Evolutionary conservation across 2,113 vertebrate genomes (phyloP), one percentile per base, ranked within the genome.

Genomic region (Eretmochelys imbricata): DNA sequence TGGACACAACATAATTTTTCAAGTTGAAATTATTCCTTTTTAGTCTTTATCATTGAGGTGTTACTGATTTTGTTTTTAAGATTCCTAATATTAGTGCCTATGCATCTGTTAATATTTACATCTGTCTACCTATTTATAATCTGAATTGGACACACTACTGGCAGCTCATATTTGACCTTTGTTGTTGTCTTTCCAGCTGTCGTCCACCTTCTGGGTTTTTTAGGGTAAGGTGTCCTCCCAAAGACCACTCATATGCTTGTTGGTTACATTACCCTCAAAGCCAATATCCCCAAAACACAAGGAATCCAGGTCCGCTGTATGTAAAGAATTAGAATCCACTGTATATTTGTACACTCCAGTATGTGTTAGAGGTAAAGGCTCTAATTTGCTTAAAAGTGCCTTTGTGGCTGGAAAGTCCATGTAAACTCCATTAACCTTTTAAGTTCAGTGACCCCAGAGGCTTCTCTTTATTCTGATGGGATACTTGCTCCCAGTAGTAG

Each of bases 341-440:
- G 65, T 69, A 69, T 38, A 20, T n/a, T 62, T 69, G 17, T 69
- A 69, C 35, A 65, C 62, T 65, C 62, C 81, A 87, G 0, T 94
- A 90, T 94, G 90, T 96, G 93, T 94, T 93, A 95, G 89, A 94
- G 95, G 84, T 65, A 95, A 79, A 82, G 84, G 89, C 87, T 96
- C 62, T 93, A 76, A 94, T 91, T 92, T 92, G 94, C 91, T 88
- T 88, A 82, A 93, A 94, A 95, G 87, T 90, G 95, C 83, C 91
- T 95, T 87, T 97, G 94, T 96, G 94, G 91, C 90, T 95, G 69
- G 87, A 86, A 87, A 93, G 92, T 93, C 87, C 0, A 1, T 2
- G 3, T 88, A 81, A 94, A 91, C 57, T 95, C 92, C 92, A 94
- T 96, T 96, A 96, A 96, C 82, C 81, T 94, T 81, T 87, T 79